These are phyloP conservation scores for Sinhomidia bicolor DNA, from an alignment of 2,888 invertebrate species.

Conservation along the genomic window DNA sequence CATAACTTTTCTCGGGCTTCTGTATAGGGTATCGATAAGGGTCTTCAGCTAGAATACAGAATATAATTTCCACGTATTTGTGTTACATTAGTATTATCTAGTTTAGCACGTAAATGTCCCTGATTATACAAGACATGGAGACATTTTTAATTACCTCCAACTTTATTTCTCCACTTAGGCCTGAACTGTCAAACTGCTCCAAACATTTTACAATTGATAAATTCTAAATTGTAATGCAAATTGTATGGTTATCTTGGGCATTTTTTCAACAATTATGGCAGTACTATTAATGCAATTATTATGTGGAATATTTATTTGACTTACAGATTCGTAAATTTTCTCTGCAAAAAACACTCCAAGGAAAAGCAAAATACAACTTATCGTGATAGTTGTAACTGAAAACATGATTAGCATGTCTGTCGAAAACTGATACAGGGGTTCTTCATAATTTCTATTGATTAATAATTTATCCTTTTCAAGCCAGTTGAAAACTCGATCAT, in stretches of 20 bases:
- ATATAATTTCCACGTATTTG: no score
- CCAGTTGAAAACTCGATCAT: no score
- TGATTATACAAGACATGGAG: no score
- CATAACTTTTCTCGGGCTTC: slow-evolving; percentile 5
- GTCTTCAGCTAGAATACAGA: slow-evolving; percentile 5
- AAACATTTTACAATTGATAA: background rate
- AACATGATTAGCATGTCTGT: background rate
- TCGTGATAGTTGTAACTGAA: background rate
- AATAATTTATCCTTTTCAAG: no score
- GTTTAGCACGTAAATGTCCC: no score
- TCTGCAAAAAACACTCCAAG: background rate
- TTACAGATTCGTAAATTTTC: slow-evolving; percentile 41
- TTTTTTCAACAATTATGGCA: no score
- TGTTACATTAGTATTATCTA: no score
- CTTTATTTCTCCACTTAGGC: background rate
- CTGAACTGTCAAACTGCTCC: background rate
- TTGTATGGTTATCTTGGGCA: no score
- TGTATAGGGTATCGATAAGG: background rate
- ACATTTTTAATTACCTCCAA: background rate
- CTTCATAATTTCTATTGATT: background rate
- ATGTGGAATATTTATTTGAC: background rate
- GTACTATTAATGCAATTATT: no score
- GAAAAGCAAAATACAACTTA: background rate
- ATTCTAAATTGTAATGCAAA: no score
- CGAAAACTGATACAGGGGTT: background rate